Evolutionary conservation across 2,113 vertebrate genomes (phyloP), one percentile per base, ranked within the genome.

Genomic region (Ptilorrhoa leucosticta): DNA sequence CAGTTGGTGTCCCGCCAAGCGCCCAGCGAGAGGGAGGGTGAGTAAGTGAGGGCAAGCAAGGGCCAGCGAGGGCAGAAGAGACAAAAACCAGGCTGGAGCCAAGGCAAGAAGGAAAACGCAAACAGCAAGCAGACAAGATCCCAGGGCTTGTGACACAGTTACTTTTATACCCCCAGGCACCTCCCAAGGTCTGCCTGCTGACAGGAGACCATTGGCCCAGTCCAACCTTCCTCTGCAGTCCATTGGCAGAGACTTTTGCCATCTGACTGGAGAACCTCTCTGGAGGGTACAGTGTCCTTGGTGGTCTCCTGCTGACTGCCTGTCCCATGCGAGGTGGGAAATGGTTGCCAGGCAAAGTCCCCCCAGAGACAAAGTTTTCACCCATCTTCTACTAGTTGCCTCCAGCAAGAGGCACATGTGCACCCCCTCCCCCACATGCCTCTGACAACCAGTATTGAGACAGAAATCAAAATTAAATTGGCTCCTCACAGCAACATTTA

Each of bases 21-120:
- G 0, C 8, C 15, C 35, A 30, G 54, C 0, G 1, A 82, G 45
- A 83, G 30, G 7, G 30, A n/a, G 10, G 10, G 35, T 23, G 14
- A n/a, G 40, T 23, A 11, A n/a, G 40, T 14, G 35, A 58, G 11
- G n/a, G 11, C 10, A 7, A 48, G 18, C 44, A 40, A n/a, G 18
- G 51, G 64, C 13, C n/a, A 28, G 12, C 0, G 0, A 42, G 8
- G 13, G 26, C 20, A 35, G 37, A 31, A 51, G 31, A 44, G 45
- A 26, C 26, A 61, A 51, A 71, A 44, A 71, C 18, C 8, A 35
- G 31, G 15, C 13, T 61, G 37, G 8, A 60, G 3, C 5, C 45
- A 42, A 8, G 31, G 16, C 31, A 71, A 44, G 37, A 61, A 31
- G 31, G 8, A 51, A 21, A 61, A 37, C 15, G 33, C 30, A 71